Evolutionary conservation across 2,113 vertebrate species (phyloP).

Genomic region (Labeo catla): DNA sequence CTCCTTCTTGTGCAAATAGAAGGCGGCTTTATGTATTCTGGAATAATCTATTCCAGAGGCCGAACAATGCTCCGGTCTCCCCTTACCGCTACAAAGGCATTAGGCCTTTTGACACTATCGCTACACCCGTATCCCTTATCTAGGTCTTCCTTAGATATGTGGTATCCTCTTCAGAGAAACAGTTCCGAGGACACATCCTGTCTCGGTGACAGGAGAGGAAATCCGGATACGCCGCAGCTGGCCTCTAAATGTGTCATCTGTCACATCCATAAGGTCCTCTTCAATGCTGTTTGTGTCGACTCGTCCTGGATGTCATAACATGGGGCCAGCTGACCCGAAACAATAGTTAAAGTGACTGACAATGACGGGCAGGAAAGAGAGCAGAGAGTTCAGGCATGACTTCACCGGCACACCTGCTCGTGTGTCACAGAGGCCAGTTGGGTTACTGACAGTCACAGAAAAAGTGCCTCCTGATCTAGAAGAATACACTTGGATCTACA

Average conservation of each 20-base stretch:
- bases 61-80: conserved; percentile 43
- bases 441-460: conserved; percentile 7
- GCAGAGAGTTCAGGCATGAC: conserved; percentile 38
- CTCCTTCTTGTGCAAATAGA: conserved; percentile 25
- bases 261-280: conserved; percentile 36
- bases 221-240: conserved; percentile 35
- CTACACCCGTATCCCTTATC: conserved; percentile 49
- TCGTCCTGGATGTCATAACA: conserved; percentile 41
- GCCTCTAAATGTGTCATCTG: conserved; percentile 45
- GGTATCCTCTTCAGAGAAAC: conserved; percentile 41
- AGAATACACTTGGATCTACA: not conserved
- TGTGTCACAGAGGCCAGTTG: conserved; percentile 29
- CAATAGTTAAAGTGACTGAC: conserved; percentile 33
- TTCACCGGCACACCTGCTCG: conserved; percentile 33
- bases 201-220: conserved; percentile 45
- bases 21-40: conserved; percentile 24
- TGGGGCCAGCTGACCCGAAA: conserved; percentile 20
- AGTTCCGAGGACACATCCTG: conserved; percentile 44
- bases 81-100: conserved; percentile 40
- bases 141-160: conserved; percentile 45
- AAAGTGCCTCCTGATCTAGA: not conserved
- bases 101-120: conserved; percentile 48
- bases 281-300: conserved; percentile 44
- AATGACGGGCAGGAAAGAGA: conserved; percentile 44
- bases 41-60: conserved; percentile 44